Evolutionary conservation across 2,113 vertebrate species (phyloP), one percentile per base, ranked within the genome.

Genomic region (Chloroceryle aenea): DNA sequence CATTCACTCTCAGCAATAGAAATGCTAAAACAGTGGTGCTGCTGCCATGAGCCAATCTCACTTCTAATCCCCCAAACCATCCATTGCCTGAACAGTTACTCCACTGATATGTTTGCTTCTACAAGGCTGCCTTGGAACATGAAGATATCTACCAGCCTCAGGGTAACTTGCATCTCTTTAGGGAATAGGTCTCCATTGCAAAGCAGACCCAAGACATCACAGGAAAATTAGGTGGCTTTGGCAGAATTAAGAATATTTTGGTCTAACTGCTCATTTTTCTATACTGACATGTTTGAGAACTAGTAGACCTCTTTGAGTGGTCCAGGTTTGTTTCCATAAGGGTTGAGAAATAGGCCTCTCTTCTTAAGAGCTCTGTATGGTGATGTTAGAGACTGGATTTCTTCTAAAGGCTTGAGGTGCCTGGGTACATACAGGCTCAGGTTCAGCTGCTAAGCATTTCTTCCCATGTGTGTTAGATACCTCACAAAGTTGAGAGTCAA

Each of bases 121-220:
- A 30, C 7, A 21, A 52, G 36, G 27, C 59, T 14, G 80, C 52
- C 43, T 81, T 75, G 53, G 23, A 84, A 56, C 4, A 27, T 72
- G n/a, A 42, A 18, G 9, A 8, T 72, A n/a, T 26, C 32, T 45
- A 9, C 17, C 0, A 0, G 64, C 47, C 9, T 1, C 42, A 71
- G 17, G 4, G 6, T 26, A n/a, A 73, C 13, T 34, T 74, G 30
- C 16, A 50, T 18, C 12, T 81, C 83, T 85, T 27, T 25, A 50
- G 45, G 17, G 34, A 29, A 0, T 4, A 71, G 53, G 15, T 48
- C 45, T 72, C 25, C 55, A 40, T 26, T 86, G 18, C 2, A 3
- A 80, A 80, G 30, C 27, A 69, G 69, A 67, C n/a, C 19, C 38
- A 66, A 64, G 15, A 23, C 11, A 22, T 61, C 59, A 62, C 15